Evolutionary conservation across 2,888 invertebrate species (phyloP).

Genomic region (Adineta ricciae): DNA sequence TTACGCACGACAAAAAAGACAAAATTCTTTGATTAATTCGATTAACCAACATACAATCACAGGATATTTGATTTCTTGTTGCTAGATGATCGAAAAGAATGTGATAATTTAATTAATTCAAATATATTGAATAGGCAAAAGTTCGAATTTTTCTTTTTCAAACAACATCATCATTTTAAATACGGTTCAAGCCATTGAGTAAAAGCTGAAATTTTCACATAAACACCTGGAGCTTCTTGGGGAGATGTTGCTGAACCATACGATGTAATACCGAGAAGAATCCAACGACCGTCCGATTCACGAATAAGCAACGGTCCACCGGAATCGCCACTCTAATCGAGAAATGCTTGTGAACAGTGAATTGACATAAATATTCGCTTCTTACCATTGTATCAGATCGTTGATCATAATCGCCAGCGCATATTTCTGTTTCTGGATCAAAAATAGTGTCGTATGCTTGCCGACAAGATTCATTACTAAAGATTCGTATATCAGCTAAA

Average conservation of each 20-base stretch:
- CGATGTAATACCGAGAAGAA: neutral
- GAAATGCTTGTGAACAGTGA: too few relatives aligned
- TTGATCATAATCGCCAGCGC: constrained; percentile 10
- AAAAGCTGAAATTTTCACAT: neutral
- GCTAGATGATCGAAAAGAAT: too few relatives aligned
- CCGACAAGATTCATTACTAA: neutral
- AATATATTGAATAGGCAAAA: neutral
- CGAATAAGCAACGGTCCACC: constrained; percentile 6
- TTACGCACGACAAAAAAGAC: neutral
- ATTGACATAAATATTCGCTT: neutral
- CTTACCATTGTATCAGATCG: constrained; percentile 7
- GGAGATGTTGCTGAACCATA: neutral
- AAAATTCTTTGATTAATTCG: neutral
- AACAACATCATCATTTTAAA: neutral
- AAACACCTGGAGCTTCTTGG: neutral
- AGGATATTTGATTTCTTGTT: neutral
- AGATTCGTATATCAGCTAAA: neutral
- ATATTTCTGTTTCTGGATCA: neutral
- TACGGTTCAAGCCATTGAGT: neutral
- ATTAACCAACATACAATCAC: neutral
- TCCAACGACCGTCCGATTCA: neutral
- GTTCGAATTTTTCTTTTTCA: neutral
- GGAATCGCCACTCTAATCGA: constrained; percentile 20
- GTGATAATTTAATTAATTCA: neutral
- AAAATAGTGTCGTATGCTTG: neutral